A percentile compares a stretch with the other conserved stretches of the same genome.
These are phyloP conservation scores for Anolis sagrei DNA, from an alignment of 2,113 vertebrate genomes.

Conservation along the genomic window DNA sequence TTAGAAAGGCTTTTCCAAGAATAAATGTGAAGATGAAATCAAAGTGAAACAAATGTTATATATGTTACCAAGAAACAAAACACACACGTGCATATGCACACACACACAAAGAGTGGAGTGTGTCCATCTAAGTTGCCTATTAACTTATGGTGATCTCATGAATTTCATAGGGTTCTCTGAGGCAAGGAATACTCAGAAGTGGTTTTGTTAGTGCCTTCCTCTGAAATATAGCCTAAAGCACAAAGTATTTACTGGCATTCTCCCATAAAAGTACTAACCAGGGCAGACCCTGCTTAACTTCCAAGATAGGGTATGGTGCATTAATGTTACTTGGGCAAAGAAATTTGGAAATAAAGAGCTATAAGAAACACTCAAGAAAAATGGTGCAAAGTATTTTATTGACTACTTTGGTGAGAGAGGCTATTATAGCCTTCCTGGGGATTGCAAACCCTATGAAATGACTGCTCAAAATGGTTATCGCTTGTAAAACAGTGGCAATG, in stretches of 20 bases:
- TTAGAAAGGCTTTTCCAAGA: neutral
- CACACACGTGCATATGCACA: too few relatives aligned
- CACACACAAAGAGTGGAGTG: too few relatives aligned
- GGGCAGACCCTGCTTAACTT: too few relatives aligned
- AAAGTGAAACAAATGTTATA: neutral
- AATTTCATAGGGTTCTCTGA: too few relatives aligned
- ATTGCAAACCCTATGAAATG: conserved; percentile 2
- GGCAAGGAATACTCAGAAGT: too few relatives aligned
- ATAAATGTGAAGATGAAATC: neutral
- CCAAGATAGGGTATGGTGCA: neutral
- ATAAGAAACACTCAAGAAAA: conserved; percentile 3
- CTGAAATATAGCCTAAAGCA: too few relatives aligned
- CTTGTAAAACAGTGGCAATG: neutral
- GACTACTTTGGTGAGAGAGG: neutral
- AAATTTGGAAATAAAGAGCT: conserved; percentile 23
- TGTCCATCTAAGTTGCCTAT: too few relatives aligned
- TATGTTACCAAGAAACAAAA: neutral
- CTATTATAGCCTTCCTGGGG: neutral
- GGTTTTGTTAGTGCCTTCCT: too few relatives aligned
- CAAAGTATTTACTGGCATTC: too few relatives aligned
- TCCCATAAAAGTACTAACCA: too few relatives aligned
- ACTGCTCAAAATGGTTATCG: conserved; percentile 12
- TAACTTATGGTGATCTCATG: too few relatives aligned
- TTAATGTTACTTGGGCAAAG: neutral
- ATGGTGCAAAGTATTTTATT: neutral